These are phyloP conservation scores for Drosophila meridiana DNA, from an alignment of 2,888 invertebrate genomes.

Conservation along the genomic window DNA sequence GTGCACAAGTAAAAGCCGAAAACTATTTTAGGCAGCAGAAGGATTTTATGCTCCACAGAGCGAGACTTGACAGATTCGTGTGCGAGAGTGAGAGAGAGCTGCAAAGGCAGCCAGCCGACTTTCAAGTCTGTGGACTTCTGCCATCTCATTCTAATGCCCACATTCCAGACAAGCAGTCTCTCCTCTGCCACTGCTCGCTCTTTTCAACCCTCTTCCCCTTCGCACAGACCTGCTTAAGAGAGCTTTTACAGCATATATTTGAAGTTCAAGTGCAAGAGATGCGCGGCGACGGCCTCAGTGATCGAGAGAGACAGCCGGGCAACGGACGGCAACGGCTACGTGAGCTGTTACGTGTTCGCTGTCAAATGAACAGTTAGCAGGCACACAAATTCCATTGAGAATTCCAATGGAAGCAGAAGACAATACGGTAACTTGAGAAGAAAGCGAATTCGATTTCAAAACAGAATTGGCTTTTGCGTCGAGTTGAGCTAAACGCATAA, in stretches of 20 bases:
- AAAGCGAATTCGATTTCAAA: conserved; percentile 78
- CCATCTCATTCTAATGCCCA: not conserved
- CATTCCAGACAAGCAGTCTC: not conserved
- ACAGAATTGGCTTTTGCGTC: conserved; percentile 57
- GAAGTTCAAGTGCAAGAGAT: conserved; percentile 52
- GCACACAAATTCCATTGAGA: conserved; percentile 62
- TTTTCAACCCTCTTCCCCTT: not conserved
- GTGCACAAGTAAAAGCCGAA: conserved; percentile 3
- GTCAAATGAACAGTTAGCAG: conserved; percentile 40
- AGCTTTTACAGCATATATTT: conserved; percentile 5
- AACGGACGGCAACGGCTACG: conserved; percentile 34
- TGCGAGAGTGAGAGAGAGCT: conserved; percentile 1
- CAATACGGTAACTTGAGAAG: conserved; percentile 54
- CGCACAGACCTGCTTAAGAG: not conserved
- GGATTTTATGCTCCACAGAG: not conserved
- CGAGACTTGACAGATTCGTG: not conserved
- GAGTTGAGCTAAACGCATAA: conserved; percentile 59
- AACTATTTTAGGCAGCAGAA: conserved; percentile 10
- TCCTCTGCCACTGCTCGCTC: not conserved
- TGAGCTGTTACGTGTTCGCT: conserved; percentile 41
- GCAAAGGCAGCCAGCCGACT: not conserved
- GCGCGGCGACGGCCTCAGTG: conserved; percentile 19
- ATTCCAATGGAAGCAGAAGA: conserved; percentile 29
- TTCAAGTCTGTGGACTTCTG: not conserved
- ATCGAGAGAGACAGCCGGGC: conserved; percentile 16